A percentile compares a stretch with the other conserved stretches of the same genome.
Evolutionary conservation across 2,113 vertebrate genomes (phyloP).

Genomic region (Dipodomys merriami): DNA sequence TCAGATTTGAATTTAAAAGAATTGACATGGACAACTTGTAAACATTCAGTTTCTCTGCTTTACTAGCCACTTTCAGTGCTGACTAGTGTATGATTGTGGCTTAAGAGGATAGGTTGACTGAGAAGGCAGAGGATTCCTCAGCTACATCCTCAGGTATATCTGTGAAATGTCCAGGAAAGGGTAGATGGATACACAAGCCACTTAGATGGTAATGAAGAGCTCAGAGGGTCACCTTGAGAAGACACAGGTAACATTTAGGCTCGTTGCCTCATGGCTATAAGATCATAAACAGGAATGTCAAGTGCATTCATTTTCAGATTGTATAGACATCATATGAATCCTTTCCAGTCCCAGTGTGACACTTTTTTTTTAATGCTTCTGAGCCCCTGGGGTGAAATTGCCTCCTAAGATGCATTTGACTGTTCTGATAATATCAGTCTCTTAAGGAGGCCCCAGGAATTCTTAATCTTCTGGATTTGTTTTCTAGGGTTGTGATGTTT

Average conservation of each 20-base stretch:
- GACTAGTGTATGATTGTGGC: not conserved
- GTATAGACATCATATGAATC: too few species aligned
- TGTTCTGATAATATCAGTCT: not conserved
- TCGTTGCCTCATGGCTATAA: not conserved
- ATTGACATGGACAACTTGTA: too few species aligned
- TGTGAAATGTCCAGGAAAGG: not conserved
- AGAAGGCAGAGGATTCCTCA: not conserved
- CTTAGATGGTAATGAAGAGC: not conserved
- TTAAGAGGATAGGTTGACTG: not conserved
- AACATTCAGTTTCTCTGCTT: not conserved
- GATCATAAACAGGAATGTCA: not conserved
- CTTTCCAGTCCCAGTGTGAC: not conserved
- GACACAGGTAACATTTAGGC: too few species aligned
- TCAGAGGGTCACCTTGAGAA: not conserved
- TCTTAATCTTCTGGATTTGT: not conserved
- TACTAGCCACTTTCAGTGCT: not conserved
- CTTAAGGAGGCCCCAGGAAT: too few species aligned
- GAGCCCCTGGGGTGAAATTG: not conserved
- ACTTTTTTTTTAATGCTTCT: not conserved
- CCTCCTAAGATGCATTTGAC: not conserved
- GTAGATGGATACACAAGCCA: not conserved
- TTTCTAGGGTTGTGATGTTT: not conserved
- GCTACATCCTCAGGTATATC: not conserved
- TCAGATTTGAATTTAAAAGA: not conserved
- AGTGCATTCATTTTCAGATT: not conserved